Base-by-base conservation (phyloP, 2,113 vertebrate genomes). In the Pedionomus torquatus region DNA sequence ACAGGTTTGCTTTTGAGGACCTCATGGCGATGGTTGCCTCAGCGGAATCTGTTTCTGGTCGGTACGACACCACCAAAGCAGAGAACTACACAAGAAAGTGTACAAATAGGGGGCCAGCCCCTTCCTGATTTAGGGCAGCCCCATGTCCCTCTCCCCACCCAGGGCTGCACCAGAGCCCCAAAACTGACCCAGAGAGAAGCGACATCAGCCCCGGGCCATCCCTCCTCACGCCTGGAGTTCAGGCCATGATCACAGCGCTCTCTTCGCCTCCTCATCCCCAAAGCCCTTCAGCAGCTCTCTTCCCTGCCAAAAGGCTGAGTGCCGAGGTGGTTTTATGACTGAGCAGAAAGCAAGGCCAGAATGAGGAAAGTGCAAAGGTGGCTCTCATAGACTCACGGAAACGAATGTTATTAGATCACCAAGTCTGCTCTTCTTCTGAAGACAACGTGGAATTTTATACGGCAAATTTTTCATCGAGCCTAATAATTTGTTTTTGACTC, bases 341-440 rank as follows among this genome's bases (percentile, higher is more conserved):
- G 71, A 94, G 93, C 55, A 60, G 49, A 82, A 63, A 82, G 89
- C 72, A 30, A 6, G 3, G 83, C 87, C 96, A 96, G 89, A 87
- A 89, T 89, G 94, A 96, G 91, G 52, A 7, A 97, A 96, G 93
- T 26, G 84, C 94, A 87, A 87, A 95, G 69, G 83, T 82, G 87
- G 82, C 70, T 82, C 61, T 48, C 87, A 17, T 3, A 54, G 58
- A 21, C 60, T 75, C 69, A 9, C 13, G 87, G 94, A 87, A 87
- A 84, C 35, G 13, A 86, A 66, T 13, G 5, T 9, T 63, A 92
- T 95, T 90, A 96, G 83, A 46, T 96, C 96, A 93, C 86, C 77
- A 52, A 58, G 49, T 2, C 91, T 87, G 89, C 39, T 51, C 92
- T 84, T 81, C 87, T 84, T 87, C 77, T 75, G 93, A 68, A 64